phyloP scores from a whole-genome alignment of 2,888 invertebrate species.

The Netelia melanura region DNA sequence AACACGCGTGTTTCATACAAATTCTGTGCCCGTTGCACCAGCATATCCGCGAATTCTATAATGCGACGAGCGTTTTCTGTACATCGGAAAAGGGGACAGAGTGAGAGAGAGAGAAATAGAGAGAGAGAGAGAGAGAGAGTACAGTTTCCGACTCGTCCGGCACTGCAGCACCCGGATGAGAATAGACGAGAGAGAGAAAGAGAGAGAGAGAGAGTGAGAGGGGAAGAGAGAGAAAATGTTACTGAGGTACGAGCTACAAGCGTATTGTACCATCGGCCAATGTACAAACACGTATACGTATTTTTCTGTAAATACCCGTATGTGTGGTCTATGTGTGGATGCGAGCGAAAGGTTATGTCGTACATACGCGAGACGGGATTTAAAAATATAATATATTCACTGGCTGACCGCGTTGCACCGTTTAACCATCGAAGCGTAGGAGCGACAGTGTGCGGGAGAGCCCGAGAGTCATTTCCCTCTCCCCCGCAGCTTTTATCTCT shows the following conservation, averaged over 20 bases:
- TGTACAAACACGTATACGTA: not conserved
- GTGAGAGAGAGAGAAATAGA: not conserved
- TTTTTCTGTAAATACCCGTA: not conserved
- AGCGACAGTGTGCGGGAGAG: conserved; percentile 13
- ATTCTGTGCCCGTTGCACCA: conserved; percentile 28
- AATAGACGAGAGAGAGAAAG: not conserved
- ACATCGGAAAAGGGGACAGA: conserved; percentile 2
- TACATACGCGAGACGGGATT: conserved; percentile 69
- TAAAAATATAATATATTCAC: conserved; percentile 78
- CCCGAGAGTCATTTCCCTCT: conserved; percentile 7
- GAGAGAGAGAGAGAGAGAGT: conserved; percentile 17
- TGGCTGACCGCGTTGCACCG: conserved; percentile 74
- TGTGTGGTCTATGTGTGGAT: not conserved
- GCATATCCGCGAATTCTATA: conserved; percentile 20
- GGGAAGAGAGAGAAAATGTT: conserved; percentile 2
- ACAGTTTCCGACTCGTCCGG: conserved; percentile 19
- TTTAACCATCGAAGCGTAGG: conserved; percentile 74
- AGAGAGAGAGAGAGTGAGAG: not conserved
- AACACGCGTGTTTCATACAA: conserved; percentile 50
- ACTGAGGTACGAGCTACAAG: conserved; percentile 35
- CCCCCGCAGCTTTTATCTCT: not conserved
- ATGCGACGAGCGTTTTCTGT: conserved; percentile 26
- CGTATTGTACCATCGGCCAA: conserved; percentile 15
- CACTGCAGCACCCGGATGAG: conserved; percentile 19
- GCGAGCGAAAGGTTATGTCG: conserved; percentile 26